Evolutionary conservation across 2,797 vertebrate genomes (phyloP).

Genomic region (Catamblyrhynchus diadema): DNA sequence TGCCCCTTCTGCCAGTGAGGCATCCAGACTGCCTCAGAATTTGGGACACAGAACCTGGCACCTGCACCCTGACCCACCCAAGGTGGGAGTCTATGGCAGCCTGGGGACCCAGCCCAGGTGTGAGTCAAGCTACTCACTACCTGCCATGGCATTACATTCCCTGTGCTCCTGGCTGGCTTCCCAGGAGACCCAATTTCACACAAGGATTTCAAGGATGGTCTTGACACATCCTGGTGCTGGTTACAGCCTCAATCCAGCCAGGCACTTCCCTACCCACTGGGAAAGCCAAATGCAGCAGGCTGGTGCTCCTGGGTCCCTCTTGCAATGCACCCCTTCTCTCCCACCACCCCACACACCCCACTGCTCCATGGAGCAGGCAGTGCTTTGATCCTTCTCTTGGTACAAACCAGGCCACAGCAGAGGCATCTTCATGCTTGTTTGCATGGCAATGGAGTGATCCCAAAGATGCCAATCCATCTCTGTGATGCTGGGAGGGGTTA

Average conservation of each 20-base stretch:
- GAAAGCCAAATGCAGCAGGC: not conserved
- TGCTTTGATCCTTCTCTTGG: not conserved
- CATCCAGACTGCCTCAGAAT: not conserved
- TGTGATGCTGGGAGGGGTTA: not conserved
- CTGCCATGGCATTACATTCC: not conserved
- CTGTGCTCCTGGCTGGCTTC: not conserved
- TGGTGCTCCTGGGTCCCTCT: not conserved
- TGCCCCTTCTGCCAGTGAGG: not conserved
- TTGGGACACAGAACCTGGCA: not conserved
- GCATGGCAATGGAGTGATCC: not conserved
- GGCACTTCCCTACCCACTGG: not conserved
- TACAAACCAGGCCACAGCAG: not conserved
- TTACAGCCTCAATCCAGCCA: not conserved
- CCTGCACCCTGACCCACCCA: not conserved
- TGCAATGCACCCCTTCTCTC: not conserved
- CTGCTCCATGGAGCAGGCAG: rapidly evolving
- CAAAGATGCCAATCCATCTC: not conserved
- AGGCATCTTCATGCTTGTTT: not conserved
- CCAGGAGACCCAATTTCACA: not conserved
- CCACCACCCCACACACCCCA: rapidly evolving
- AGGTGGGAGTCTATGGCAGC: not conserved
- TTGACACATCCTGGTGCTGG: not conserved
- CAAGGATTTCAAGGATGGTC: not conserved
- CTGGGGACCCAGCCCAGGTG: slow-evolving; percentile 20
- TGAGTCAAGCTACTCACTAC: not conserved